Evolutionary conservation across 2,113 vertebrate species (phyloP).

Genomic region (Rhea americana): DNA sequence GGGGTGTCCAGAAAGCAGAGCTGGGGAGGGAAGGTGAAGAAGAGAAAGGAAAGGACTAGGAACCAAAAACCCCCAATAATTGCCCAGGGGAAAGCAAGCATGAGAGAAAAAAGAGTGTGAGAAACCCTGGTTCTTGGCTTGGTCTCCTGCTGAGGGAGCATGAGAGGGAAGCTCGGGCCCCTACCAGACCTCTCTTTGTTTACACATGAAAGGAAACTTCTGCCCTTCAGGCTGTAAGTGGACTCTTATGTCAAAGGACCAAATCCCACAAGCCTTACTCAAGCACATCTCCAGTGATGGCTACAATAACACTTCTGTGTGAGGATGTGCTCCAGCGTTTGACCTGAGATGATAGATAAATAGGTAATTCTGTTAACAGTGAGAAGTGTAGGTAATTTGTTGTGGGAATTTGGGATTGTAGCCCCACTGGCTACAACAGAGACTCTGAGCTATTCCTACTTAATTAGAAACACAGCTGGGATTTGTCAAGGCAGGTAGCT

Average conservation of each 20-base stretch:
- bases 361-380: conserved; percentile 11
- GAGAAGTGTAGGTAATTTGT: conserved; percentile 47
- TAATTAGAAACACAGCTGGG: conserved; percentile 27
- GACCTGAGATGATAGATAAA: neutral
- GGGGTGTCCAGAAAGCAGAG: neutral
- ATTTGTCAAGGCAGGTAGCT: conserved; percentile 50
- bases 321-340: neutral
- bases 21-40: no score
- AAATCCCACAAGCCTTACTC: neutral
- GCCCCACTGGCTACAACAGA: conserved; percentile 16
- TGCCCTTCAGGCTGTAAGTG: neutral
- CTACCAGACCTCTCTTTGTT: neutral
- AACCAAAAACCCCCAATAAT: neutral
- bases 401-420: conserved; percentile 40
- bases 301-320: neutral
- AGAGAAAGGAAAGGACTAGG: neutral
- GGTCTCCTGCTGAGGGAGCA: neutral
- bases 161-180: neutral
- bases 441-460: neutral
- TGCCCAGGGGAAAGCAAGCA: no score
- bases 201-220: neutral
- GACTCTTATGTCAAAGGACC: neutral
- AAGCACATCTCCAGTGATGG: neutral
- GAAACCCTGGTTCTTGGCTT: neutral
- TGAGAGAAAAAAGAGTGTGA: neutral